A percentile compares a stretch with the other conserved stretches of the same genome.
Evolutionary conservation across 2,113 vertebrate species (phyloP).

Genomic region (Oenanthe melanoleuca): DNA sequence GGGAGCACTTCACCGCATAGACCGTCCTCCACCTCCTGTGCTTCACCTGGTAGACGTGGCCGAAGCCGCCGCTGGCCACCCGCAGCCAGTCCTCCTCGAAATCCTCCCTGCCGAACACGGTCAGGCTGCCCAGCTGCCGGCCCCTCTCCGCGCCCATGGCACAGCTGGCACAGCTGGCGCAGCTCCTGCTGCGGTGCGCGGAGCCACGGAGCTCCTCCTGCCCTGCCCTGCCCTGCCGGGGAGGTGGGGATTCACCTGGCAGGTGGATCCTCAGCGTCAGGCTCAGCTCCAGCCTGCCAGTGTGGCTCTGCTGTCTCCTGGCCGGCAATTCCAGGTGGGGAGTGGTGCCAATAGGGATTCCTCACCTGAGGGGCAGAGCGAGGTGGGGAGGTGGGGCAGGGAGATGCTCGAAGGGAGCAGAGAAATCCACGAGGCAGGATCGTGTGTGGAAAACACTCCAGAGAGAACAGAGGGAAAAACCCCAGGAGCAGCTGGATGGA

Average conservation of each 20-base stretch:
- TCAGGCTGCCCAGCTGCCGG: neutral
- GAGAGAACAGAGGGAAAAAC: neutral
- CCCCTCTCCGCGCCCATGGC: neutral
- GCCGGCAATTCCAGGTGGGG: neutral
- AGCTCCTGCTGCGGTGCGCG: neutral
- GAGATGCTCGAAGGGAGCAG: neutral
- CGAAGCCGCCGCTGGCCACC: conserved; percentile 78
- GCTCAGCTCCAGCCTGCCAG: neutral
- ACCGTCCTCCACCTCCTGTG: conserved; percentile 78
- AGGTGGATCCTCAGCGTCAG: neutral
- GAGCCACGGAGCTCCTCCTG: neutral
- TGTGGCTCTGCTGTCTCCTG: rapidly evolving
- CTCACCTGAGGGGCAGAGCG: neutral
- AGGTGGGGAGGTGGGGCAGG: neutral
- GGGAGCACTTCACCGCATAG: conserved; percentile 79
- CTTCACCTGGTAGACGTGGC: conserved; percentile 83
- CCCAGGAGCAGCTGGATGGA: neutral
- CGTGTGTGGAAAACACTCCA: neutral
- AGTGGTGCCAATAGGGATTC: rapidly evolving
- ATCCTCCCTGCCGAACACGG: conserved; percentile 78
- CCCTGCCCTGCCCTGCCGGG: neutral
- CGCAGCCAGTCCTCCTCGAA: conserved; percentile 83
- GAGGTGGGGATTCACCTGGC: neutral
- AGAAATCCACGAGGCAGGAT: neutral
- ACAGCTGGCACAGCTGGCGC: neutral